A percentile compares a stretch with the other conserved stretches of the same genome.
These are phyloP conservation scores for Girardinichthys multiradiatus DNA, from an alignment of 2,113 vertebrate species.

Conservation along the genomic window DNA sequence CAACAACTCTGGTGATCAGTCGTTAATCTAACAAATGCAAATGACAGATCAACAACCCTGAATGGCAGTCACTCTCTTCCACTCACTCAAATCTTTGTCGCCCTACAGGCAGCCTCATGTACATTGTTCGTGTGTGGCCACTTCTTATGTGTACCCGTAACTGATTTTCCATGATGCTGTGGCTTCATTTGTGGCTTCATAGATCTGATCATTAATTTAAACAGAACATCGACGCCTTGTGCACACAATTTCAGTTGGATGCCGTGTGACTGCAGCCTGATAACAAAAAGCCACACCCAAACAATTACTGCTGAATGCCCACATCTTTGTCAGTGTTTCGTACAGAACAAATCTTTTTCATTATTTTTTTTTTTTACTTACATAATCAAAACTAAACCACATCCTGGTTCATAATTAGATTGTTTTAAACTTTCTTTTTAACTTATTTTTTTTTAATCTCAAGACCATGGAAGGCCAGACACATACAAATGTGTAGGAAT, in stretches of 20 bases:
- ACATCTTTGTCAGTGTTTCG: neutral
- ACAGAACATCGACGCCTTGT: constrained; percentile 5
- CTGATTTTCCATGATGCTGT: constrained; percentile 38
- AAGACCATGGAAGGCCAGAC: too few species aligned
- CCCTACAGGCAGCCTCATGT: constrained; percentile 8
- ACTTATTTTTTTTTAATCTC: neutral
- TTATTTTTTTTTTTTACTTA: too few species aligned
- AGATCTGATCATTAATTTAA: constrained; percentile 31
- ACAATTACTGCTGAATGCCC: neutral
- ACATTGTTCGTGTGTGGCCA: neutral
- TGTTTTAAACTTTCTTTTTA: neutral
- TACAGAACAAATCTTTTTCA: neutral
- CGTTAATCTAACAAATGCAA: constrained; percentile 1
- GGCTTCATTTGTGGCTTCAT: constrained; percentile 29
- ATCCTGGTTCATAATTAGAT: neutral
- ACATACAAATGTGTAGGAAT: neutral
- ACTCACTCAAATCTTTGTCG: neutral
- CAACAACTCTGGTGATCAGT: neutral
- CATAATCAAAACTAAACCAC: neutral
- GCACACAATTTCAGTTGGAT: neutral
- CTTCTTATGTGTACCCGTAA: constrained; percentile 2
- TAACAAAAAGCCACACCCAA: constrained; percentile 12
- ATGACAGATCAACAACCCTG: neutral
- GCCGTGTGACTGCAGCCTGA: neutral
- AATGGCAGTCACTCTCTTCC: neutral